phyloP scores from a whole-genome alignment of 2,888 invertebrate species.

The Melinaea marsaeus region DNA sequence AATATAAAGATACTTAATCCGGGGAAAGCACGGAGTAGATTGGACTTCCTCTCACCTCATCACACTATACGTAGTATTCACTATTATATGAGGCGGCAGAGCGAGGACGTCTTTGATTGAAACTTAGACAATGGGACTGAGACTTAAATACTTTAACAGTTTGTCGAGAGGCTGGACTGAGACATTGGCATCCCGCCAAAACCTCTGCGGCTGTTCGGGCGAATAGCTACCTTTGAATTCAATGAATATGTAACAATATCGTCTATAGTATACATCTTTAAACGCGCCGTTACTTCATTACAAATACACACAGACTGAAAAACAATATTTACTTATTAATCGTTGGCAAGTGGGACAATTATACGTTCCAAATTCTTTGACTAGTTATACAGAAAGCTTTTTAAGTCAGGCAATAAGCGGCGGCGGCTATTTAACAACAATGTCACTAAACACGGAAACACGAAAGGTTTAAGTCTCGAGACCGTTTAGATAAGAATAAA shows the following conservation, averaged over 20 bases:
- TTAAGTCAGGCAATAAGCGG: neutral
- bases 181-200: slow-evolving; percentile 37
- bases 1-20: neutral
- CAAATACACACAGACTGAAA: no score
- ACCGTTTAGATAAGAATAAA: no score
- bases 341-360: neutral
- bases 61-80: slow-evolving; percentile 11
- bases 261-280: no score
- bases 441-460: slow-evolving; percentile 4
- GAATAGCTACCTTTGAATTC: slow-evolving; percentile 22
- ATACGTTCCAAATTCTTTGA: neutral
- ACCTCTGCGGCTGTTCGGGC: slow-evolving; percentile 28
- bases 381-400: neutral
- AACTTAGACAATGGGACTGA: slow-evolving; percentile 35
- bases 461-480: neutral
- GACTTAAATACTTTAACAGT: slow-evolving; percentile 38
- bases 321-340: no score
- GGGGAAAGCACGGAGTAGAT: neutral
- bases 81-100: slow-evolving; percentile 22
- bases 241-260: slow-evolving; percentile 6
- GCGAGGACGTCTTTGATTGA: slow-evolving; percentile 32
- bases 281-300: no score
- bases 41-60: neutral
- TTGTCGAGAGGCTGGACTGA: slow-evolving; percentile 27
- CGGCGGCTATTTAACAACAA: neutral